phyloP scores from a whole-genome alignment of 2,797 vertebrate genomes.

The Sebastes vulpes region DNA sequence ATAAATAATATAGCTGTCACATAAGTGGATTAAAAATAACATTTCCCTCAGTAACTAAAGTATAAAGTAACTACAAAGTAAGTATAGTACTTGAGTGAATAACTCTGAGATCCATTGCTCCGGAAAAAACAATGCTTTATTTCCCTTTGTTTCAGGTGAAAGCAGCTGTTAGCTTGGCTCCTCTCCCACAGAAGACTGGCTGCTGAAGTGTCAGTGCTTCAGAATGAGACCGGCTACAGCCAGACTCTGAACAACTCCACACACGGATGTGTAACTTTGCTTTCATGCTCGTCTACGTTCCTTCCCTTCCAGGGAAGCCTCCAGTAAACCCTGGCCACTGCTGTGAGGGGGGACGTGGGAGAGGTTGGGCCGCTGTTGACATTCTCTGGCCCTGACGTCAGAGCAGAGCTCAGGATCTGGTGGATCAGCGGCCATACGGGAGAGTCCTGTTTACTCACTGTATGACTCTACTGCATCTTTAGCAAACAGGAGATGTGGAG shows the following conservation, averaged over 20 bases:
- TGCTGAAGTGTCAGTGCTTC: not conserved
- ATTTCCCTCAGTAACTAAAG: not conserved
- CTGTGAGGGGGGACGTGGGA: conserved; percentile 66
- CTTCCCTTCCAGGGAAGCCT: conserved; percentile 34
- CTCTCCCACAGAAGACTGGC: not conserved
- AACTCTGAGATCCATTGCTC: not conserved
- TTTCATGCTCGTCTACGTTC: conserved; percentile 44
- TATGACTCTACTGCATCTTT: conserved; percentile 49
- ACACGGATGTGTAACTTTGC: conserved; percentile 77
- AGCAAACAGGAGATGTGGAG: conserved; percentile 38
- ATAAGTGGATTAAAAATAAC: not conserved
- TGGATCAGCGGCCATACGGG: conserved; percentile 63
- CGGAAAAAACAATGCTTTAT: not conserved
- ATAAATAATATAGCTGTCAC: too few relatives aligned
- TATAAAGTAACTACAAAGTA: not conserved
- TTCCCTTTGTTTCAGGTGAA: not conserved
- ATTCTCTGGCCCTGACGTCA: conserved; percentile 82
- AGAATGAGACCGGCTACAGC: not conserved
- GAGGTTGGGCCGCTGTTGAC: conserved; percentile 76
- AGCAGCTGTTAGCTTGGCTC: not conserved
- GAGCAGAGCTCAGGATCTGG: conserved; percentile 26
- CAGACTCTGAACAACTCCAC: conserved; percentile 30
- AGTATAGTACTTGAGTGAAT: not conserved
- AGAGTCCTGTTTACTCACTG: conserved; percentile 73
- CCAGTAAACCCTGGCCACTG: conserved; percentile 63